A percentile compares a stretch with the other conserved stretches of the same genome.
Evolutionary conservation across 2,797 vertebrate genomes (phyloP).

Genomic region (Clamator glandarius): DNA sequence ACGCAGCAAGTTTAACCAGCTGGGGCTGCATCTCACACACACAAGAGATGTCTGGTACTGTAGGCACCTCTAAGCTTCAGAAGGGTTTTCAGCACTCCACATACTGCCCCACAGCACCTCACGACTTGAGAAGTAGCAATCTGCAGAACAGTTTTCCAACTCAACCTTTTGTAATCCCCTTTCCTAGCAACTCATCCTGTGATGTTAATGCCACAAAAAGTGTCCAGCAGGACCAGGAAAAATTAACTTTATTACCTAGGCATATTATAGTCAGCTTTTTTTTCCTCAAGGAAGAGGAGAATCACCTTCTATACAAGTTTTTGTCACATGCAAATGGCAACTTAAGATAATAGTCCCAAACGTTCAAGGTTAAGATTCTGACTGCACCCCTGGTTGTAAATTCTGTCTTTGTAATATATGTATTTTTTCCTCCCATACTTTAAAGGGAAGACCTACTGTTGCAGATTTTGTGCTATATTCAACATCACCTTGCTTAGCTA

Average conservation of each 20-base stretch:
- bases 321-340: neutral
- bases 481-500: neutral
- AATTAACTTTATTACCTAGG: neutral
- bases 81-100: neutral
- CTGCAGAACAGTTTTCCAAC: neutral
- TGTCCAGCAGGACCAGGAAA: neutral
- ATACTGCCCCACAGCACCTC: neutral
- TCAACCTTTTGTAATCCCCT: neutral
- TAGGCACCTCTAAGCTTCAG: neutral
- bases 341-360: neutral
- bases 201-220: neutral
- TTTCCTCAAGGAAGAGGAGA: neutral
- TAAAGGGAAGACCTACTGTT: neutral
- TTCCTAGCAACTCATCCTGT: neutral
- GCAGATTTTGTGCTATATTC: neutral
- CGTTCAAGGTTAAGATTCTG: neutral
- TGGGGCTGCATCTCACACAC: no score
- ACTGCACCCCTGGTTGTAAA: neutral
- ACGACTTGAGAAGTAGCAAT: rapidly evolving
- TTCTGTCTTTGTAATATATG: neutral
- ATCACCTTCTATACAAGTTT: neutral
- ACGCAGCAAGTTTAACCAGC: neutral
- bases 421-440: neutral
- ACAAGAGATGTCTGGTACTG: rapidly evolving
- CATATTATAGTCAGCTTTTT: neutral